Base-by-base conservation (phyloP, 2,797 vertebrate genomes). In the Typhlichthys eigenmanni region DNA sequence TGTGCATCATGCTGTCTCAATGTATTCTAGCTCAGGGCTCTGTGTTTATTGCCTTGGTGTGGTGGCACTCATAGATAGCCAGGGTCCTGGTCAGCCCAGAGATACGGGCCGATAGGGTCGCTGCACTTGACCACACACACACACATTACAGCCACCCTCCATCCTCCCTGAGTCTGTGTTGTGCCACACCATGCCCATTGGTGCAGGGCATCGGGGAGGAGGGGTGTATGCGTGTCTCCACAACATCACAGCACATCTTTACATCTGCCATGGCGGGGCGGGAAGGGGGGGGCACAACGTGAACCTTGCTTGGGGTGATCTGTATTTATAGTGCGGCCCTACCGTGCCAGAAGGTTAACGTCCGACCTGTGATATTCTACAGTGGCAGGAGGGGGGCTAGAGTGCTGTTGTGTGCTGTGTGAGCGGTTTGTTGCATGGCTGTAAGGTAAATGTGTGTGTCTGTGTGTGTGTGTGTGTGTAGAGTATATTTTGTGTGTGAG, bases 41-140 rank as follows among this genome's bases (percentile, higher is more conserved):
- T 75, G 75, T 82, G 76, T 85, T 88, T 89, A 82, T 87, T 89
- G 82, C 72, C 73, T 81, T 53, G 71, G 66, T 82, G 86, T 71
- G 81, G 76, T 82, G 75, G 82, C 78, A 66, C 64, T 71, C 43
- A 49, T 72, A 82, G 83, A 85, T 8, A 55, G 81, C 77, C 82
- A 83, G 83, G 71, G 72, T 47, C 45, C 14, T 14, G 45, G 43
- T 58, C 74, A 73, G 67, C 61, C 60, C 55, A 9, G 24, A 62
- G 16, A 1, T 57, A 59, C 64, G 73, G 60, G 76, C 62, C 79
- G 84, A 84, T 83, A 79, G 85, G 67, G 68, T 67, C 66, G 68
- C 69, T 61, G 58, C 32, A 47, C 69, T 6, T 55, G 54, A 55
- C 54, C 32, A 19, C 50, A 52, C 50, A 19, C 50, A 16, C 50